phyloP scores from a whole-genome alignment of 2,888 invertebrate species.

The Folsomia manolachei region DNA sequence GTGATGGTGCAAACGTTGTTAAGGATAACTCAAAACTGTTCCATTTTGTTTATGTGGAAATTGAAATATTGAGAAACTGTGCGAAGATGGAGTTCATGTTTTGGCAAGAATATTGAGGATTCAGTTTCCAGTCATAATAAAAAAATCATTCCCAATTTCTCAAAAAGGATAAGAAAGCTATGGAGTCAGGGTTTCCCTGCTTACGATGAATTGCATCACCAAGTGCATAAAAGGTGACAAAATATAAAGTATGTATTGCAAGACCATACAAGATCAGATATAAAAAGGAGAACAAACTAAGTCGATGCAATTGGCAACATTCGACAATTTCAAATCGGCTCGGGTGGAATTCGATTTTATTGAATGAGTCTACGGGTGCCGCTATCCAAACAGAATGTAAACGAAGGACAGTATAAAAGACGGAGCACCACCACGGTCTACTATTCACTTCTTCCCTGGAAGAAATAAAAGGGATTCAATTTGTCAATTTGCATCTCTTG shows the following conservation, averaged over 20 bases:
- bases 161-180: too few relatives aligned
- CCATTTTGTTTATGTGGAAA: too few relatives aligned
- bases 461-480: slow-evolving; percentile 10
- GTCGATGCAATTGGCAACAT: neutral
- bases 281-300: neutral
- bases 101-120: neutral
- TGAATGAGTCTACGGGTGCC: neutral
- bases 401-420: neutral
- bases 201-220: neutral
- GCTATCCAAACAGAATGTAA: neutral
- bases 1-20: too few relatives aligned
- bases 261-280: neutral
- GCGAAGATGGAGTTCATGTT: neutral
- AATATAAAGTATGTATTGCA: too few relatives aligned
- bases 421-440: too few relatives aligned
- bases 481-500: slow-evolving; percentile 17
- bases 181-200: neutral
- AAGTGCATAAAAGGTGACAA: neutral
- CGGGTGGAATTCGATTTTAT: neutral
- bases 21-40: too few relatives aligned
- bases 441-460: neutral
- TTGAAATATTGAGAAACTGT: neutral
- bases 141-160: neutral
- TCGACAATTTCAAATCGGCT: neutral
- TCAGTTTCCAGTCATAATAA: neutral